Base-by-base conservation (phyloP, 2,113 vertebrate species). In the Benitochromis conjunctus region DNA sequence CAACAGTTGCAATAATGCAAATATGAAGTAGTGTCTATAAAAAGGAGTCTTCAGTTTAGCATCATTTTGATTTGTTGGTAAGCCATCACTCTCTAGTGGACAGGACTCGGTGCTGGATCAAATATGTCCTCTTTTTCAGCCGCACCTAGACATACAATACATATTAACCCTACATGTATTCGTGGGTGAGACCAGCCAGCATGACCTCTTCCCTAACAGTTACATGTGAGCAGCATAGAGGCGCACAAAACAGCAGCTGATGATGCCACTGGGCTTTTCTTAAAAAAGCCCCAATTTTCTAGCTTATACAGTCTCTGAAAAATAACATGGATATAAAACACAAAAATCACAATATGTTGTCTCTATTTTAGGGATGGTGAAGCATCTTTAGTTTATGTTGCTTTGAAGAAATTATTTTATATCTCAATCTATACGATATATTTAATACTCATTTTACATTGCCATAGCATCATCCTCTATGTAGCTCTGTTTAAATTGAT, bases 241-340 rank as follows among this genome's bases (percentile, higher is more conserved):
- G 24, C 41, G 18, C 41, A 19, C 66, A 74, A 48, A 48, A 26
- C 0, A 46, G 66, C 66, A 71, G 66, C 41, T 26, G n/a, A 21
- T 21, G n/a, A 21, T 71, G 0, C 38, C 38, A 10, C 41, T 1
- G 0, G 41, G 38, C 21, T 71, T 71, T 46, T 18, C 38, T 71
- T 26, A 26, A 46, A 71, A 10, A 9, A 48, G 41, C 19, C 5
- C 66, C 41, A 48, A 7, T 14, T 0, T 29, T 48, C 66, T 48
- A 48, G 24, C 69, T 74, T 16, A 3, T 0, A 41, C n/a, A 9
- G 7, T 24, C 31, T n/a, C 36, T 34, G 12, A 64, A 64, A n/a
- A n/a, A 36, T 36, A 64, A 64, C 31, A 34, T 7, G 1, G 58
- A 13, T 48, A 48, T 48, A 14, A 11, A 3, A 58, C 31, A 11